Percentiles rank a stretch among this genome's conserved stretches.
These are phyloP conservation scores for Drosophila tripunctata DNA, from an alignment of 2,888 invertebrate species.

Conservation along the genomic window DNA sequence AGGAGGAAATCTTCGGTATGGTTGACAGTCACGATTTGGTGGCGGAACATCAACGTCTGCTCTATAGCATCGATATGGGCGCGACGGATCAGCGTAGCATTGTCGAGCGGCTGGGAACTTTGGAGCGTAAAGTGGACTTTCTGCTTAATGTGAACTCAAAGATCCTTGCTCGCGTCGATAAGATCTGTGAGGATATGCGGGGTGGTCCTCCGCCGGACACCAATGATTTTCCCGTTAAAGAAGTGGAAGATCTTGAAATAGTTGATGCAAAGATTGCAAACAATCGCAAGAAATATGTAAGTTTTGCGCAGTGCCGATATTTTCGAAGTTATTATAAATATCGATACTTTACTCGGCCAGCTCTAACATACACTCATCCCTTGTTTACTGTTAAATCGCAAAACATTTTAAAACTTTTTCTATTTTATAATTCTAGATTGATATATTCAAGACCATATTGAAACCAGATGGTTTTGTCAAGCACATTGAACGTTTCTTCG, in stretches of 20 bases:
- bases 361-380: too few relatives aligned
- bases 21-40: constrained; percentile 42
- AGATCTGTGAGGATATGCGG: constrained; percentile 35
- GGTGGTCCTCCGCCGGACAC: constrained; percentile 2
- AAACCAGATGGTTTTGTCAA: constrained; percentile 40
- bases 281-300: constrained; percentile 43
- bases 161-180: constrained; percentile 46
- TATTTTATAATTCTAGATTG: too few relatives aligned
- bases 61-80: constrained; percentile 18
- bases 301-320: too few relatives aligned
- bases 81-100: constrained; percentile 21
- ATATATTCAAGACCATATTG: constrained; percentile 36
- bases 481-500: constrained; percentile 44
- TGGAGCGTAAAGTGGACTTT: constrained; percentile 51
- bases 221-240: constrained; percentile 43
- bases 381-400: too few relatives aligned
- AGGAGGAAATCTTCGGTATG: constrained; percentile 37
- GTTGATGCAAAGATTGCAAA: constrained; percentile 42
- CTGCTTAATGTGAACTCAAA: constrained; percentile 45
- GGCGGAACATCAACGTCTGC: constrained; percentile 37
- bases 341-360: too few relatives aligned
- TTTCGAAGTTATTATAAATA: too few relatives aligned
- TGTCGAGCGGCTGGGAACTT: constrained; percentile 34
- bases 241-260: constrained; percentile 27
- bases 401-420: too few relatives aligned